Percentiles rank a stretch among this genome's conserved stretches.
Conservation (phyloP, 2,113 vertebrate species). For the Scartelaos histophorus region DNA sequence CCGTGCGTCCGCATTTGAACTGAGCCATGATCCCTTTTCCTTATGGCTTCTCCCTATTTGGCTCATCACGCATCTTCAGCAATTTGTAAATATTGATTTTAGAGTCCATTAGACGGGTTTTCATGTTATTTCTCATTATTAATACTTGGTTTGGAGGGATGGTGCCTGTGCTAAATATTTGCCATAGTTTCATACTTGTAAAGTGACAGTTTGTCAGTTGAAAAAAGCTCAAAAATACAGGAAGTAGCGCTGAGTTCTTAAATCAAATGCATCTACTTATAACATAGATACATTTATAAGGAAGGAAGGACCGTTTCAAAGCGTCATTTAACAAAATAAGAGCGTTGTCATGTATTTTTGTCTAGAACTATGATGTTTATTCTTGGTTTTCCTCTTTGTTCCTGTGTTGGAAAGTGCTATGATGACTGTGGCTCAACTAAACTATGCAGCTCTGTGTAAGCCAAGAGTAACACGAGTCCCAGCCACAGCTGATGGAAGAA, state of each 20-base stretch:
- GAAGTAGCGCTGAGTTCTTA: too few species aligned
- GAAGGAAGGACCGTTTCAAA: too few species aligned
- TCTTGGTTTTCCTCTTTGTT: background rate
- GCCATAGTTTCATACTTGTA: too few species aligned
- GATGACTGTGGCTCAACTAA: conserved; percentile 33
- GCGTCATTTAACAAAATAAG: too few species aligned
- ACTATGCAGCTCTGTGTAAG: conserved; percentile 14
- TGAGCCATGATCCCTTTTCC: background rate
- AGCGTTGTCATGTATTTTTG: too few species aligned
- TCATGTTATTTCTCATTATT: background rate
- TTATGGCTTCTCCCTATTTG: background rate
- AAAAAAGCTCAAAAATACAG: too few species aligned
- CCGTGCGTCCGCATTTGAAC: background rate
- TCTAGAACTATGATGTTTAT: too few species aligned
- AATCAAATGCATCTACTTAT: too few species aligned
- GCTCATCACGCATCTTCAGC: background rate
- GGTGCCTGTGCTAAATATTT: too few species aligned
- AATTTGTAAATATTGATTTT: background rate
- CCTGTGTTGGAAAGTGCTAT: background rate
- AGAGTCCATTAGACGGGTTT: background rate
- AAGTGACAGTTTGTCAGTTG: too few species aligned
- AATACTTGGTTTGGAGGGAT: too few species aligned
- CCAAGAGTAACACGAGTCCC: conserved; percentile 19
- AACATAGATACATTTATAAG: too few species aligned
- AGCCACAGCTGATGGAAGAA: conserved; percentile 16